Evolutionary conservation across 2,113 vertebrate genomes (phyloP).

Genomic region (Cervus canadensis): DNA sequence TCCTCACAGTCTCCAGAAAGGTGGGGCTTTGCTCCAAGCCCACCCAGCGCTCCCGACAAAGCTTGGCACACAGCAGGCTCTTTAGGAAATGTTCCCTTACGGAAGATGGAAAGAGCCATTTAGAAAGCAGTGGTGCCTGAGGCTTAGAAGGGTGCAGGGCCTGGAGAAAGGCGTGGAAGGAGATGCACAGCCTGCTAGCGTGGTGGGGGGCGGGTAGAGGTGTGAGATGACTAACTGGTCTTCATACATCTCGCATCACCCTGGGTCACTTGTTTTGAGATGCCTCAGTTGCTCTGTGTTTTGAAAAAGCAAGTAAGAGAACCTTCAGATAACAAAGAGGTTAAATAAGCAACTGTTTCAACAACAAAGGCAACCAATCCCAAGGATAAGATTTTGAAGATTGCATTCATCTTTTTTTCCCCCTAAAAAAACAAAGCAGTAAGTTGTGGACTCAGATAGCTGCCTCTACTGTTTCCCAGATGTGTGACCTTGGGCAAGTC

Average conservation of each 20-base stretch:
- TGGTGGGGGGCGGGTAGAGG: neutral
- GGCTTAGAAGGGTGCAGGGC: neutral
- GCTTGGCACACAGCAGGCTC: neutral
- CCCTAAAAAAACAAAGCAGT: neutral
- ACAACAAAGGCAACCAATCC: neutral
- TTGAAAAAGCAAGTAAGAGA: neutral
- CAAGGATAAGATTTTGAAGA: neutral
- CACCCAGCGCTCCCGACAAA: rapidly evolving
- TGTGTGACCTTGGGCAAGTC: neutral
- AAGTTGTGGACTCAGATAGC: neutral
- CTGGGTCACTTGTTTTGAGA: neutral
- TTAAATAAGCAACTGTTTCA: neutral
- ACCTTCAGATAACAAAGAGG: neutral
- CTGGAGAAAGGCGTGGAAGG: neutral
- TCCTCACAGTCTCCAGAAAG: neutral
- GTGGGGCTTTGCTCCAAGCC: neutral
- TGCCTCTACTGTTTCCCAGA: neutral
- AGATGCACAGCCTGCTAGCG: rapidly evolving
- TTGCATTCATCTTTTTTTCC: neutral
- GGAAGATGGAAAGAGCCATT: neutral
- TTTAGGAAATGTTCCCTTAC: neutral
- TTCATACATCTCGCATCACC: rapidly evolving
- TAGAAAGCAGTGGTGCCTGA: neutral
- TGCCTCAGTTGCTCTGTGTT: neutral
- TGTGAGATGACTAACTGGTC: neutral